These are phyloP conservation scores for Delphinus delphis DNA, from an alignment of 2,113 vertebrate species.

Conservation along the genomic window DNA sequence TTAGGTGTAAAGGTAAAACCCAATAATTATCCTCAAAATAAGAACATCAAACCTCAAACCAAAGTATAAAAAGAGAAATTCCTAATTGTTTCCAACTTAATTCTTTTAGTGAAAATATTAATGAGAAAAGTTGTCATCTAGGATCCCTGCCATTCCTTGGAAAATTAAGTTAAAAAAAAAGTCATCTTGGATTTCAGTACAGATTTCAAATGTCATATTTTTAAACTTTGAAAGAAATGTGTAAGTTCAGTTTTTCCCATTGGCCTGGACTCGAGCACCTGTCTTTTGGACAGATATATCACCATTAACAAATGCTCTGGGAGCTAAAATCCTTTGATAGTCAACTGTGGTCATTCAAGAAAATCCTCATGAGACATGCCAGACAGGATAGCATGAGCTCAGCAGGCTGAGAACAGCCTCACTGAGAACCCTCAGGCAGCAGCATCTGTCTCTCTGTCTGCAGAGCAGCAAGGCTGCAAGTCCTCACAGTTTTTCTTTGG, in stretches of 20 bases:
- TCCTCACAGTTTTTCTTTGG: not conserved
- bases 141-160: not conserved
- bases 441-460: not conserved
- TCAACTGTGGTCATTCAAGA: not conserved
- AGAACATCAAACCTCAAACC: not conserved
- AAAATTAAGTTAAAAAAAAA: not conserved
- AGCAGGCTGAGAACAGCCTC: not conserved
- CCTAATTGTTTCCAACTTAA: not conserved
- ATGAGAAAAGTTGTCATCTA: not conserved
- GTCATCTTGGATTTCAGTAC: not conserved
- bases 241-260: not conserved
- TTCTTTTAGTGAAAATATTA: conserved; percentile 5
- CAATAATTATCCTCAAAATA: not conserved
- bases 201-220: not conserved
- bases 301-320: not conserved
- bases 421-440: not conserved
- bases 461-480: not conserved
- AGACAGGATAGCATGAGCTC: not conserved
- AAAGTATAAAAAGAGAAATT: conserved; percentile 2
- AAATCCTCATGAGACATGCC: not conserved
- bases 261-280: not conserved
- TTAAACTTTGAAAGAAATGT: not conserved
- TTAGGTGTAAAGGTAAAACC: not conserved
- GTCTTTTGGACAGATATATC: not conserved
- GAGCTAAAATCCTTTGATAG: not conserved